Conservation (phyloP, 2,113 vertebrate species). For the Proteles cristata region DNA sequence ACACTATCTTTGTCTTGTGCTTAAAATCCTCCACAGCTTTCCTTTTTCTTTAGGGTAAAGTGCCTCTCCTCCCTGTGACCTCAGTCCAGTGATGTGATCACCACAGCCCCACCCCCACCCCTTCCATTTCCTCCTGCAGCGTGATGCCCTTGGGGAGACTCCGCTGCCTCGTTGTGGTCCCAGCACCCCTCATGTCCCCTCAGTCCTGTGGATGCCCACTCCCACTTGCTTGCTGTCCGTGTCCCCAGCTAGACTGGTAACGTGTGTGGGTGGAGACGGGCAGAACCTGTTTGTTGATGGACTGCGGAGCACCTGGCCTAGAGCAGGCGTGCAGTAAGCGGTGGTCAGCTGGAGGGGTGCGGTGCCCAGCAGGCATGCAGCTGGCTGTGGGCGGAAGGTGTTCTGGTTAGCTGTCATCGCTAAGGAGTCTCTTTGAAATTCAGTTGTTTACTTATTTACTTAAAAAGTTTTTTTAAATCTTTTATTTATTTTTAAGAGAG, state of each 20-base stretch:
- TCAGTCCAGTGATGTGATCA: neutral
- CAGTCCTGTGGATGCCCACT: fast-evolving
- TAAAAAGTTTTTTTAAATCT: too few relatives aligned
- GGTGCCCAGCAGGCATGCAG: fast-evolving
- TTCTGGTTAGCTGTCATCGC: neutral
- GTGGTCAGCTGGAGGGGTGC: neutral
- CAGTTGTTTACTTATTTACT: too few relatives aligned
- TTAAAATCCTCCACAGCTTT: too few relatives aligned
- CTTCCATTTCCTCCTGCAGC: neutral
- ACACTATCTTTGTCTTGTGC: neutral
- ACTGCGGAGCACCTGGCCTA: neutral
- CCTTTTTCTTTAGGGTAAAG: neutral
- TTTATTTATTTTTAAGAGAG: too few relatives aligned
- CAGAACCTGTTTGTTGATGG: neutral
- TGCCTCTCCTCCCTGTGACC: neutral
- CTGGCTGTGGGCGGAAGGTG: neutral
- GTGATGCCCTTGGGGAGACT: neutral
- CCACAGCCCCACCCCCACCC: too few relatives aligned
- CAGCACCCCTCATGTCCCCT: neutral
- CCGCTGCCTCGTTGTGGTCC: neutral
- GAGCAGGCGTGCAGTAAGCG: fast-evolving
- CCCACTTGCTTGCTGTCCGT: neutral
- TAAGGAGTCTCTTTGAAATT: neutral
- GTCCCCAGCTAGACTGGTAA: neutral
- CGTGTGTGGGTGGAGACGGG: constrained; percentile 12